phyloP scores from a whole-genome alignment of 2,888 invertebrate genomes.

The Leucoma salicis region DNA sequence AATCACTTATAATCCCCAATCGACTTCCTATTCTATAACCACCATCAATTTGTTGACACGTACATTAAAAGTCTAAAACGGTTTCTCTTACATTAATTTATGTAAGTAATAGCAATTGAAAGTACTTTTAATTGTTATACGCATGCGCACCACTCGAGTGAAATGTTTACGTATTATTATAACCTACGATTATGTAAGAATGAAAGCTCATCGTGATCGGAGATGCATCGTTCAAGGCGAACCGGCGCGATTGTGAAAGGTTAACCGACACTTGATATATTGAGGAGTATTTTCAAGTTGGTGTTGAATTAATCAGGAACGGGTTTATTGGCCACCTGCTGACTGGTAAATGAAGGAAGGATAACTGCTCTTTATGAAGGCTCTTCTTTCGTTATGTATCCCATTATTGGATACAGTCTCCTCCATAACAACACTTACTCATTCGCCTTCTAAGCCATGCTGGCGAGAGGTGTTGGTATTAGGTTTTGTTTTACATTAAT shows the following conservation, averaged over 20 bases:
- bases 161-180: constrained; percentile 23
- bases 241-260: constrained; percentile 18
- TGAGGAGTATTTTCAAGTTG: constrained; percentile 11
- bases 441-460: no score
- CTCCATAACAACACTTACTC: no score
- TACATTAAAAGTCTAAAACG: constrained; percentile 1
- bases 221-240: constrained; percentile 33
- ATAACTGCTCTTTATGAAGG: no score
- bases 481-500: no score
- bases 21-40: not conserved
- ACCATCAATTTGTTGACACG: constrained; percentile 3
- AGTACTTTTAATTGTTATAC: constrained; percentile 32
- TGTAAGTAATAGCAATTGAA: constrained; percentile 23
- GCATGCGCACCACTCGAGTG: constrained; percentile 19
- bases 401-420: no score
- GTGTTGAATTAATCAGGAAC: constrained; percentile 7
- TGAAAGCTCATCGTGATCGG: constrained; percentile 28
- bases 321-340: constrained; percentile 9
- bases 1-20: not conserved
- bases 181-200: constrained; percentile 22
- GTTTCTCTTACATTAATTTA: constrained; percentile 15
- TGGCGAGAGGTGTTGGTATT: no score
- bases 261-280: constrained; percentile 20
- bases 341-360: not conserved
- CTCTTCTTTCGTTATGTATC: no score